Conservation (phyloP, 2,113 vertebrate genomes). For the Triplophysa dalaica region DNA sequence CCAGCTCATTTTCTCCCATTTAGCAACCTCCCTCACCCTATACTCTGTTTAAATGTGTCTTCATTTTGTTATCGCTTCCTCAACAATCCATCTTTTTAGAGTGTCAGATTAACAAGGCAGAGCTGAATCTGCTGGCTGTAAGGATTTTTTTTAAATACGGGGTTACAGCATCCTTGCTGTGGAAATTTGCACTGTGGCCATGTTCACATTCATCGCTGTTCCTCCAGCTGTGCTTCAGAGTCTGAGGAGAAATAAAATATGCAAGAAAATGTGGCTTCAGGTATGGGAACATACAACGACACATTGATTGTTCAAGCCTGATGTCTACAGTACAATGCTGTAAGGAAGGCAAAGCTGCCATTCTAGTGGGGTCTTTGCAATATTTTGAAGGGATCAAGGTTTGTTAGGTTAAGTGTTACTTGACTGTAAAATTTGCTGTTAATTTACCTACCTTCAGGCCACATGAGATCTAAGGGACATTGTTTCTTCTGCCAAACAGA, state of each 20-base stretch:
- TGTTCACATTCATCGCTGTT: slow-evolving; percentile 51
- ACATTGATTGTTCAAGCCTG: slow-evolving; percentile 58
- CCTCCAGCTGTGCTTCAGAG: not conserved
- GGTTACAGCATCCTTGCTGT: slow-evolving; percentile 43
- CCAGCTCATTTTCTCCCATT: slow-evolving; percentile 20
- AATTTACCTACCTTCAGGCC: too few species aligned
- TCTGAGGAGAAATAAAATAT: slow-evolving; percentile 33
- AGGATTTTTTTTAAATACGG: slow-evolving; percentile 62
- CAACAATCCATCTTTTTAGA: slow-evolving; percentile 35
- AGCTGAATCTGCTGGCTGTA: slow-evolving; percentile 59
- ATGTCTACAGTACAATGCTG: slow-evolving; percentile 1
- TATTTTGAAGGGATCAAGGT: not conserved
- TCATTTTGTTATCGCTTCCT: not conserved
- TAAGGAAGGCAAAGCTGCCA: not conserved
- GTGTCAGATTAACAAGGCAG: slow-evolving; percentile 59
- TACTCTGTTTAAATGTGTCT: slow-evolving; percentile 16
- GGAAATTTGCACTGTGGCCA: slow-evolving; percentile 35
- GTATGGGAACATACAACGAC: slow-evolving; percentile 47
- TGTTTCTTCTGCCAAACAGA: too few species aligned
- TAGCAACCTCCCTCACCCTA: slow-evolving; percentile 20
- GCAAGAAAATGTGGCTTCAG: slow-evolving; percentile 49
- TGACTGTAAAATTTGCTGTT: too few species aligned
- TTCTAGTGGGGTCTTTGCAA: not conserved
- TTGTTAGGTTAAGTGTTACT: not conserved
- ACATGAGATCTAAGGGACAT: too few species aligned